Evolutionary conservation across 2,888 invertebrate species (phyloP).

Genomic region (Amorpha juglandis): DNA sequence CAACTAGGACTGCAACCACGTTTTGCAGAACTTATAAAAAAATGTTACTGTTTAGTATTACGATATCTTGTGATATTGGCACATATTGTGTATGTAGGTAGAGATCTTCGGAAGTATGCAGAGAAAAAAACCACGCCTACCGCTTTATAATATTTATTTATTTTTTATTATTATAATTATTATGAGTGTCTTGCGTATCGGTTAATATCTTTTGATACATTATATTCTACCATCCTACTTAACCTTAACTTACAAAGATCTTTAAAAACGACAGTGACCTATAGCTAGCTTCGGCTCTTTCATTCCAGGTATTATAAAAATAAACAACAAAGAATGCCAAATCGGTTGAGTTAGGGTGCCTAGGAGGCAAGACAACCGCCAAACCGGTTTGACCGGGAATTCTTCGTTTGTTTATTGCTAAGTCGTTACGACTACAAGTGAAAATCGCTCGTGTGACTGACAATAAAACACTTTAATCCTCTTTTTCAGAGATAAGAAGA

Average conservation of each 20-base stretch:
- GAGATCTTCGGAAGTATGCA: too few species aligned
- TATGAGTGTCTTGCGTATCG: too few species aligned
- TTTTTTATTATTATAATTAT: too few species aligned
- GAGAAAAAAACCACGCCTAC: too few species aligned
- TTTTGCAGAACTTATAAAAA: too few species aligned
- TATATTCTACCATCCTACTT: neutral
- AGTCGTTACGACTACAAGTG: constrained; percentile 55
- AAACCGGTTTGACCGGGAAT: constrained; percentile 73
- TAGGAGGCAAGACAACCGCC: constrained; percentile 64
- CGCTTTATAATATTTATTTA: too few species aligned
- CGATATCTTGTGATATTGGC: too few species aligned
- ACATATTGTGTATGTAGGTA: too few species aligned
- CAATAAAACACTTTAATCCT: constrained; percentile 38
- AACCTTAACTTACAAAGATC: neutral
- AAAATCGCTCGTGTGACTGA: constrained; percentile 53
- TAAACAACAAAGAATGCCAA: constrained; percentile 71
- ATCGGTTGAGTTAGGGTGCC: constrained; percentile 73
- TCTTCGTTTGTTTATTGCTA: constrained; percentile 69
- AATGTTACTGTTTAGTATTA: too few species aligned
- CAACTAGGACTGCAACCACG: too few species aligned
- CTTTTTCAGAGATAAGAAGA: constrained; percentile 64
- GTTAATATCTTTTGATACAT: too few species aligned
- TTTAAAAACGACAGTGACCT: constrained; percentile 30
- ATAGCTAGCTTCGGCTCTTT: constrained; percentile 44
- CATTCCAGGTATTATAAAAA: constrained; percentile 60